Evolutionary conservation across 2,113 vertebrate species (phyloP).

Genomic region (Pollachius pollachius): DNA sequence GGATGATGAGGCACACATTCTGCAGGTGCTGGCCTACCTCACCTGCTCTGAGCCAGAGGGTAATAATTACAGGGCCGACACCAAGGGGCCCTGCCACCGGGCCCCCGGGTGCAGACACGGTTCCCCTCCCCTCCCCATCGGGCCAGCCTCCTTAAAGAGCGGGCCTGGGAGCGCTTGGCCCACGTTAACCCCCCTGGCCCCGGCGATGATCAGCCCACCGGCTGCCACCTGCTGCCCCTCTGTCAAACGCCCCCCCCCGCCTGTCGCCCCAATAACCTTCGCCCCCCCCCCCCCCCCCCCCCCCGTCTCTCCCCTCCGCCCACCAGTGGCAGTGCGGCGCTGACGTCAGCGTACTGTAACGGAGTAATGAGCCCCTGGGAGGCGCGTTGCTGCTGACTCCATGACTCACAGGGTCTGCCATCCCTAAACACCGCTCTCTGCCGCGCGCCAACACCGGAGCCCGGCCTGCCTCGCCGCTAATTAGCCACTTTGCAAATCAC

Average conservation of each 20-base stretch:
- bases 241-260: neutral
- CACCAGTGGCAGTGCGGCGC: neutral
- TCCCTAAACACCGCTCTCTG: conserved; percentile 26
- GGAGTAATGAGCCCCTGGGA: conserved; percentile 16
- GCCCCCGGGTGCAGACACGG: neutral
- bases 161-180: too few relatives aligned
- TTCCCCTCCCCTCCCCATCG: neutral
- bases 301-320: too few relatives aligned
- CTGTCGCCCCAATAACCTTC: neutral
- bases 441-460: conserved; percentile 28
- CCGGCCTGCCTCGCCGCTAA: conserved; percentile 26
- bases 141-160: neutral
- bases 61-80: too few relatives aligned
- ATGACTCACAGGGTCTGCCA: conserved; percentile 14
- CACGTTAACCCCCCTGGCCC: too few relatives aligned
- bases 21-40: conserved; percentile 20
- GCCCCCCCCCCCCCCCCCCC: neutral
- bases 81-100: neutral
- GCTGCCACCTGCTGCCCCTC: neutral
- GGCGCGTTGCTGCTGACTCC: neutral
- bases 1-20: conserved; percentile 1
- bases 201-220: too few relatives aligned
- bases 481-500: conserved; percentile 30
- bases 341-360: neutral
- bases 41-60: conserved; percentile 16